phyloP scores from a whole-genome alignment of 2,888 invertebrate species.

The Stramonita haemastoma region DNA sequence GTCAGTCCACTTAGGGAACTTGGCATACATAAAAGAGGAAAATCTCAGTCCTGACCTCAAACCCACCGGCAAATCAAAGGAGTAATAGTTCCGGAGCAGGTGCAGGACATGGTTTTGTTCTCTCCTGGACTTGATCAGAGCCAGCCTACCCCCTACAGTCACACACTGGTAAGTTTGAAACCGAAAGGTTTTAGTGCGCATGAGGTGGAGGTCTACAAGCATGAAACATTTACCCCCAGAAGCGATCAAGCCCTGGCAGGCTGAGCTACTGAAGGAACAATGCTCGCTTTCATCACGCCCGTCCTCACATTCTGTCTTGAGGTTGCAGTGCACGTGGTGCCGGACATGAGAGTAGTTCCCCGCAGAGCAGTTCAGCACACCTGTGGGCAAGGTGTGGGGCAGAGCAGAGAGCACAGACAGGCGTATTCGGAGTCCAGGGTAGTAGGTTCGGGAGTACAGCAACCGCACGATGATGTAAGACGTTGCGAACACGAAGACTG shows the following conservation, averaged over 20 bases:
- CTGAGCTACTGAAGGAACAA: not conserved
- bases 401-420: not conserved
- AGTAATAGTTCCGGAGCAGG: too few species aligned
- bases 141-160: not conserved
- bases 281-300: not conserved
- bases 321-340: not conserved
- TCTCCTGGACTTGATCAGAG: not conserved
- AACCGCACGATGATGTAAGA: not conserved
- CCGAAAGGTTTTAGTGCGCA: too few species aligned
- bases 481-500: not conserved
- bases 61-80: not conserved
- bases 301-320: constrained; percentile 2
- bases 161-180: not conserved
- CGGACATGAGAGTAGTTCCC: not conserved
- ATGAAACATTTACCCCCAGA: not conserved
- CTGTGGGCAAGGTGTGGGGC: not conserved
- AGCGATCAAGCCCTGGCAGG: not conserved
- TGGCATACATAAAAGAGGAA: too few species aligned
- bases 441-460: too few species aligned
- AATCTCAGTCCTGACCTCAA: not conserved
- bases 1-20: too few species aligned
- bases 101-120: not conserved
- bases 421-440: not conserved
- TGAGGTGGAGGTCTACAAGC: too few species aligned
- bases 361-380: not conserved